Conservation (phyloP, 2,888 invertebrate species). For the Aspidapion aeneum region DNA sequence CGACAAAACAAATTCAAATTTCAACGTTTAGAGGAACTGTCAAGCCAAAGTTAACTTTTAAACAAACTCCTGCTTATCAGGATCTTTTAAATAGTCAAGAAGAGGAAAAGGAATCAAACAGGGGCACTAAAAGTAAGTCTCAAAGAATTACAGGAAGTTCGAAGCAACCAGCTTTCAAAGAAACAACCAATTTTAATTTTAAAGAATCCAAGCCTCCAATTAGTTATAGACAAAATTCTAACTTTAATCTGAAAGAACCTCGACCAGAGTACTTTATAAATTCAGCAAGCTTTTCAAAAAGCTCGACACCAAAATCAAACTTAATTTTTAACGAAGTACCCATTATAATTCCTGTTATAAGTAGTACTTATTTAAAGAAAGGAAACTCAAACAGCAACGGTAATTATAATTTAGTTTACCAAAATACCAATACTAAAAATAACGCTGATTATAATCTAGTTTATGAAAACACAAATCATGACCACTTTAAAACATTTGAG, state of each 20-base stretch:
- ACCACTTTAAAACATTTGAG: neutral
- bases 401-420: neutral
- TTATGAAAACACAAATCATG: neutral
- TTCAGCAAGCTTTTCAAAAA: neutral
- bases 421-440: neutral
- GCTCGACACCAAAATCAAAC: neutral
- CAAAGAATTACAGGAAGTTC: neutral
- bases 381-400: neutral
- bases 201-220: neutral
- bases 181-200: neutral
- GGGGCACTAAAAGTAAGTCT: neutral
- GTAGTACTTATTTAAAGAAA: neutral
- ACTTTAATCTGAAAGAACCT: neutral
- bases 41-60: neutral
- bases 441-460: neutral
- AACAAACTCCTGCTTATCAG: neutral
- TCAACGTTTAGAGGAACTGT: neutral
- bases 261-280: neutral
- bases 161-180: neutral
- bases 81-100: neutral
- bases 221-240: neutral
- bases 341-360: neutral
- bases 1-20: neutral
- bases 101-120: neutral
- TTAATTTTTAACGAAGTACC: neutral